A percentile compares a stretch with the other conserved stretches of the same genome.
These are phyloP conservation scores for Diacarnus erythraeanus DNA, from an alignment of 37 sponge, comb jelly and placozoan species.

Conservation along the genomic window DNA sequence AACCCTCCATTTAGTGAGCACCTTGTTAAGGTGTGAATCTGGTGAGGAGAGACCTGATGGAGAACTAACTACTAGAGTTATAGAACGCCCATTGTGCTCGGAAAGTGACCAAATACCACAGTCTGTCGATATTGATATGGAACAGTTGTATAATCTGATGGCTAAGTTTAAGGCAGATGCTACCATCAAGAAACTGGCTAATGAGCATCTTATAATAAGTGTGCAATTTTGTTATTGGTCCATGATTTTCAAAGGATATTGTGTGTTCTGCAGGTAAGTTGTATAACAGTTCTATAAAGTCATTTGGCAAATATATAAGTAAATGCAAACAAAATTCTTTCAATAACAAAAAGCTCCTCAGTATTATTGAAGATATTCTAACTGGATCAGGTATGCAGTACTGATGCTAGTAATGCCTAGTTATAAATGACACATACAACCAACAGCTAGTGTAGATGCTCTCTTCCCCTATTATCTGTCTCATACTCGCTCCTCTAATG, in stretches of 20 bases:
- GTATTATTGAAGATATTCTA: neutral
- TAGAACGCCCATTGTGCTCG: too few relatives aligned
- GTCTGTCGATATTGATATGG: neutral
- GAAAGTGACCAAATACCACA: too few relatives aligned
- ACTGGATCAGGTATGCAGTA: neutral
- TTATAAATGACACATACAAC: neutral
- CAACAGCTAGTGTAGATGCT: constrained; percentile 29
- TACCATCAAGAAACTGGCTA: neutral
- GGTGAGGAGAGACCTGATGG: too few relatives aligned
- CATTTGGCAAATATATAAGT: neutral
- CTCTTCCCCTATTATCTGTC: constrained; percentile 50
- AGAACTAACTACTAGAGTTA: too few relatives aligned
- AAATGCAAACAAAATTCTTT: neutral
- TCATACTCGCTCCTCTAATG: constrained; percentile 5
- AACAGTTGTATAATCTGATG: neutral
- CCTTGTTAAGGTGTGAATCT: too few relatives aligned
- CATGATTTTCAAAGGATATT: too few relatives aligned
- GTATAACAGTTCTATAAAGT: neutral
- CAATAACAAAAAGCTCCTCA: neutral
- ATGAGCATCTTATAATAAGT: neutral
- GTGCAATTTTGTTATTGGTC: neutral
- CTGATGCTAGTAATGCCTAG: neutral
- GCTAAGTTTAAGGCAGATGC: neutral
- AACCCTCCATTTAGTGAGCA: neutral
- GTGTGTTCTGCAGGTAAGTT: neutral